phyloP scores from a whole-genome alignment of 2,888 invertebrate genomes.

The Drosophila trichaetosa region DNA sequence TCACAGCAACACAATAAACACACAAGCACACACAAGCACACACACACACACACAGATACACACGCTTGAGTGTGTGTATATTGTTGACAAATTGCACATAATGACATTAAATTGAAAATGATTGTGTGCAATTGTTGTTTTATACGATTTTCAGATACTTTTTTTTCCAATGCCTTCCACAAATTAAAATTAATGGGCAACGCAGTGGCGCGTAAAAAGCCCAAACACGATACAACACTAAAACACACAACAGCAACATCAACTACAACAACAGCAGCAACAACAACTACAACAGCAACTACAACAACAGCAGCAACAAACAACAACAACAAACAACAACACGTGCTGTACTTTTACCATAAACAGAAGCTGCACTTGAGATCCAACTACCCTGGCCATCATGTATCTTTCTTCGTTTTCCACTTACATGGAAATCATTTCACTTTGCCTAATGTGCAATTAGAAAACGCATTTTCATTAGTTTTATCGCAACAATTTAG shows the following conservation, averaged over 20 bases:
- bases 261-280: conserved; percentile 2
- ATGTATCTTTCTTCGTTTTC: conserved; percentile 29
- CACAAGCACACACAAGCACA: conserved; percentile 7
- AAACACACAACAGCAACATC: conserved; percentile 25
- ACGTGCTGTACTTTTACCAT: conserved; percentile 32
- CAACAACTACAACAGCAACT: conserved; percentile 13
- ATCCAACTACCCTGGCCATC: conserved; percentile 16
- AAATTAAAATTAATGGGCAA: conserved; percentile 83
- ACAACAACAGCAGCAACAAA: conserved; percentile 6
- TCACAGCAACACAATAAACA: conserved; percentile 53
- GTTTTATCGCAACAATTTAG: conserved; percentile 78
- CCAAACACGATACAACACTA: conserved; percentile 58
- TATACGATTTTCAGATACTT: conserved; percentile 24
- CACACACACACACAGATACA: conserved; percentile 7
- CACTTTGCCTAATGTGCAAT: conserved; percentile 83
- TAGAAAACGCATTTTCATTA: conserved; percentile 82
- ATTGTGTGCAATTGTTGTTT: conserved; percentile 81
- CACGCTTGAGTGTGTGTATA: conserved; percentile 66
- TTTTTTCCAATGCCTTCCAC: conserved; percentile 49
- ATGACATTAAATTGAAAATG: conserved; percentile 84
- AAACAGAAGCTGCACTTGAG: conserved; percentile 83
- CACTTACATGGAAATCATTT: conserved; percentile 73
- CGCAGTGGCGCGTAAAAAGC: conserved; percentile 76
- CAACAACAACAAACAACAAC: conserved; percentile 17
- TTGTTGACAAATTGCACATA: conserved; percentile 84